Evolutionary conservation across 2,113 vertebrate species (phyloP).

Genomic region (Taxidea taxus): DNA sequence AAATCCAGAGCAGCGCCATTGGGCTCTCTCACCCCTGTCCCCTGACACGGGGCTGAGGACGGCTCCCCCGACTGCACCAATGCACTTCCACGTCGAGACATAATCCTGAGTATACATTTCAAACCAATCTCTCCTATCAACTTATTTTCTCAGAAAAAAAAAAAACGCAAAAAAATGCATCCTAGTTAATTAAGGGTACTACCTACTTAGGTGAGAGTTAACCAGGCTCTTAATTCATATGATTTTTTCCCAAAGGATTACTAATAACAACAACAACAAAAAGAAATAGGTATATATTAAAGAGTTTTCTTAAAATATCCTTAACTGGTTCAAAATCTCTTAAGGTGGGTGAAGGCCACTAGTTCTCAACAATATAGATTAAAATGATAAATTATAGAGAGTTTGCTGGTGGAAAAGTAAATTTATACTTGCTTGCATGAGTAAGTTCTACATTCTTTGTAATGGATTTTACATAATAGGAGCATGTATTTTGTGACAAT

Average conservation of each 20-base stretch:
- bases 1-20: not conserved
- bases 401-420: slow-evolving; percentile 75
- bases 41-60: rapidly evolving
- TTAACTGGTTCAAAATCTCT: slow-evolving; percentile 54
- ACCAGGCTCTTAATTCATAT: not conserved
- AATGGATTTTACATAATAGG: slow-evolving; percentile 77
- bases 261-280: not conserved
- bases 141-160: not conserved
- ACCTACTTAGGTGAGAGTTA: not conserved
- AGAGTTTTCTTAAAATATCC: slow-evolving; percentile 37
- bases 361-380: slow-evolving; percentile 71
- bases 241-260: slow-evolving; percentile 39
- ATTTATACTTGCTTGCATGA: slow-evolving; percentile 78
- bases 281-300: slow-evolving; percentile 8
- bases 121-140: not conserved
- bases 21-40: too few species aligned
- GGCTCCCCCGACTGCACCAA: not conserved
- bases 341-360: slow-evolving; percentile 52
- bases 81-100: not conserved
- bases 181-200: not conserved
- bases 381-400: slow-evolving; percentile 78
- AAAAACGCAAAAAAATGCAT: not conserved
- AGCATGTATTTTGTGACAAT: slow-evolving; percentile 72
- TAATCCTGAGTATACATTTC: not conserved
- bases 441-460: slow-evolving; percentile 75